A percentile compares a stretch with the other conserved stretches of the same genome.
Evolutionary conservation across 1,140 invertebrate genomes (phyloP).

Genomic region (Polypedilum vanderplanki): DNA sequence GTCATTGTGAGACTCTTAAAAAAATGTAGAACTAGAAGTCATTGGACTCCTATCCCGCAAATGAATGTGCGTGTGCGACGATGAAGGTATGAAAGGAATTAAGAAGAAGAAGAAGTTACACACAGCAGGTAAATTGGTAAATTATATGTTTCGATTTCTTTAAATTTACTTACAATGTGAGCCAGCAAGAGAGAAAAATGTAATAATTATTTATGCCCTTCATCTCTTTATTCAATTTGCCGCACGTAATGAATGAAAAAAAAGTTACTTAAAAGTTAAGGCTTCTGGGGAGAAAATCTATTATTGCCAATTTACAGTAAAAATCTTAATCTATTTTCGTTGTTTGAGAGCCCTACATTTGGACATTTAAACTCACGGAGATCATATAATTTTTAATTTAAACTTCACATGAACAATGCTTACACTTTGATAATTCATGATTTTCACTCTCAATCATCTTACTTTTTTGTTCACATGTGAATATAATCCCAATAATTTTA

Average conservation of each 20-base stretch:
- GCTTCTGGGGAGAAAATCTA: too few relatives aligned
- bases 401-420: too few relatives aligned
- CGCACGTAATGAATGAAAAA: background rate
- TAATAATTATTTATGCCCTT: conserved; percentile 4
- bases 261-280: background rate
- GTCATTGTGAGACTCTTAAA: background rate
- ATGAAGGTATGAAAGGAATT: background rate
- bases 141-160: conserved; percentile 19
- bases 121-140: conserved; percentile 25
- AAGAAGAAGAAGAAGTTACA: background rate
- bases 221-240: background rate
- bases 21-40: conserved; percentile 17
- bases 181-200: background rate
- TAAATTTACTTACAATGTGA: background rate
- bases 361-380: too few relatives aligned
- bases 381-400: too few relatives aligned
- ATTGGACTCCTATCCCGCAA: background rate
- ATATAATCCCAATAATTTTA: background rate
- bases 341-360: too few relatives aligned
- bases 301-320: too few relatives aligned
- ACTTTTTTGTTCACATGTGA: too few relatives aligned
- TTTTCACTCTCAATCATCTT: too few relatives aligned
- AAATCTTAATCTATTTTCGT: too few relatives aligned
- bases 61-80: conserved; percentile 16
- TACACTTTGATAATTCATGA: too few relatives aligned